Percentiles rank a stretch among this genome's conserved stretches.
These are phyloP conservation scores for Taurulus bubalis DNA, from an alignment of 2,113 vertebrate genomes.

Conservation along the genomic window DNA sequence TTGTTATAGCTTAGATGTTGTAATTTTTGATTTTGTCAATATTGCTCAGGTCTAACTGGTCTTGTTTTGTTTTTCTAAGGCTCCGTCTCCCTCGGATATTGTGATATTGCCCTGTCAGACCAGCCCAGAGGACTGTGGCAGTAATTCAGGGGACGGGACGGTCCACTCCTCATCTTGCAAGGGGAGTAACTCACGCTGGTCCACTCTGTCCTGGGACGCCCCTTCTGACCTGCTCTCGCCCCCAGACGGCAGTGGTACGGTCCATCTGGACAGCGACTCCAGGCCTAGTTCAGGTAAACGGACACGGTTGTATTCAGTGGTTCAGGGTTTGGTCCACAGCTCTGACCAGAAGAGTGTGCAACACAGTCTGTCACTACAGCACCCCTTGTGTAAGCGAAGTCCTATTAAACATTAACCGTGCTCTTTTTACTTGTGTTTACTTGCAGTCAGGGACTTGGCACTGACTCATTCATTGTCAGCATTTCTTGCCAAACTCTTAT, in stretches of 20 bases:
- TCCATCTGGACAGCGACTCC: constrained; percentile 81
- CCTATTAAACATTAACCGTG: constrained; percentile 76
- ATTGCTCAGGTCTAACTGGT: neutral
- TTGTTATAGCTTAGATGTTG: no score
- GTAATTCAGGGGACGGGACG: constrained; percentile 44
- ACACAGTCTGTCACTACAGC: constrained; percentile 34
- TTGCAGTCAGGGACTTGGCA: constrained; percentile 54
- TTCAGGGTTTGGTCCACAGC: constrained; percentile 9
- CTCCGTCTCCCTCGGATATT: constrained; percentile 65
- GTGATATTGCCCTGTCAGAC: constrained; percentile 61
- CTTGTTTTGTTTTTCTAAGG: constrained; percentile 64
- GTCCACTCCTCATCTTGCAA: constrained; percentile 54
- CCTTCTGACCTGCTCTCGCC: constrained; percentile 82
- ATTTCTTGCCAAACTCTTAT: constrained; percentile 54
- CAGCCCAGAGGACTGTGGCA: constrained; percentile 53
- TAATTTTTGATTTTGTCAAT: neutral
- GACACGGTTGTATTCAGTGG: neutral
- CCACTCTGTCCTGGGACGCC: constrained; percentile 83
- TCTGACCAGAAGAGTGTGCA: constrained; percentile 29
- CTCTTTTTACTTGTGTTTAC: constrained; percentile 65
- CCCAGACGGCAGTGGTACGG: constrained; percentile 65
- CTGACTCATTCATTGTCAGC: constrained; percentile 35
- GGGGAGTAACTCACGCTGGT: constrained; percentile 76
- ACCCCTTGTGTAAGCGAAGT: constrained; percentile 49
- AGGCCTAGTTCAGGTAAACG: constrained; percentile 85